Base-by-base conservation (phyloP, 1,140 invertebrate species). In the Drosophila pachea region DNA sequence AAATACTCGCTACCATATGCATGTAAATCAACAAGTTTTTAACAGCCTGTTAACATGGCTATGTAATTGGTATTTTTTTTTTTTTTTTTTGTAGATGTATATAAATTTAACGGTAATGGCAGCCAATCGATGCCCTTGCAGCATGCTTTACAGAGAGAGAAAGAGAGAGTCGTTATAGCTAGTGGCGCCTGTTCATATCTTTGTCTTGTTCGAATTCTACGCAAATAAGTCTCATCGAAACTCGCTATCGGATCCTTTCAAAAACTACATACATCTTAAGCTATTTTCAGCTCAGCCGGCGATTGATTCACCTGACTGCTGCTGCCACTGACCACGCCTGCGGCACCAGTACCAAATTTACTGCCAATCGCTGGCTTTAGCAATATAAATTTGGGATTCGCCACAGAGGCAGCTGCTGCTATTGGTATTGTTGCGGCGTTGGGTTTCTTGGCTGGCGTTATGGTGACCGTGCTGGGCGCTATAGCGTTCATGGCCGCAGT, bases 401-500 rank as follows among this genome's bases (percentile, higher is more conserved):
- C 43, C n/a, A 45, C 48, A 29, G 55, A 14, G 40, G 58, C 47
- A 73, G 38, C 12, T 4, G 42, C 31, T 40, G 77, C 4, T 50
- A 4, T 11, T 53, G 54, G 22, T 22, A 22, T 3, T 22, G 3
- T 22, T 22, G 22, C 22, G 22, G 1, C 33, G 76, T 14, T 40
- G 7, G 76, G 42, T 36, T 83, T 82, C 35, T 84, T 81, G 35
- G 74, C 74, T 32, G 87, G 87, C 38, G 87, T 88, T 73, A 88
- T 88, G 54, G 87, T 88, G 48, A 88, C 87, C 16, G 83, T 88
- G 47, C 83, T 88, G 29, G 83, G 87, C 5, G 77, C 87, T 8
- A 86, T 79, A 8, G 86, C 86, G 61, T 87, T 86, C 87, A 88
- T 88, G 7, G 87, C 87, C 2, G 87, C 79, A 14, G 77, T 83